Conservation (phyloP, 2,113 vertebrate species). For the Brevimyrus niger region DNA sequence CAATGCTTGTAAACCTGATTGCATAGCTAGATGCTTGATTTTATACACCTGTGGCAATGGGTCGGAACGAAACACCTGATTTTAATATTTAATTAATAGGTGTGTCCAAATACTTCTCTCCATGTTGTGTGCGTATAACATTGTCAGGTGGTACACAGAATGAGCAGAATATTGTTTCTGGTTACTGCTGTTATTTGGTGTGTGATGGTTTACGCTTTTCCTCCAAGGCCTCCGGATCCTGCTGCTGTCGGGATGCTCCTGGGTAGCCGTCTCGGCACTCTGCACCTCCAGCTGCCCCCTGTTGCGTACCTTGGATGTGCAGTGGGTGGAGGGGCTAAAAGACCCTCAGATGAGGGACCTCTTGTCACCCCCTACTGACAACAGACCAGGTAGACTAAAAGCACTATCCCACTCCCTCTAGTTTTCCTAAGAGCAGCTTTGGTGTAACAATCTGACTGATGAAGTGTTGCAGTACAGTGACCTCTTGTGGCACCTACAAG, state of each 20-base stretch:
- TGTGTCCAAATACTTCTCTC: background rate
- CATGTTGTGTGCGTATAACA: background rate
- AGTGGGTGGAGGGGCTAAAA: constrained; percentile 95
- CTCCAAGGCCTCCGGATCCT: constrained; percentile 72
- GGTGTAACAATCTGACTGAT: background rate
- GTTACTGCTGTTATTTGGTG: background rate
- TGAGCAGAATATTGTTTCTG: background rate
- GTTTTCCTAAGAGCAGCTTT: background rate
- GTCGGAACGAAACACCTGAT: background rate
- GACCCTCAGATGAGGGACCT: constrained; percentile 94
- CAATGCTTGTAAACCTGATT: background rate
- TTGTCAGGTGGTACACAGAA: background rate
- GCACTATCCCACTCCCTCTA: background rate
- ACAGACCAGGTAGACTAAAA: constrained; percentile 79
- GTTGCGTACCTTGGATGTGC: constrained; percentile 81
- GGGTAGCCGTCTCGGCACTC: constrained; percentile 89
- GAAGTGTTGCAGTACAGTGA: constrained; percentile 6
- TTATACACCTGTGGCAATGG: background rate
- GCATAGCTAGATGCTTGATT: background rate
- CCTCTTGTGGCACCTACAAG: background rate
- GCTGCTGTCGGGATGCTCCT: constrained; percentile 86
- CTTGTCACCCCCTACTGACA: constrained; percentile 86
- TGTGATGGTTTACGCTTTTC: background rate
- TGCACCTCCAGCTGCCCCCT: constrained; percentile 90
- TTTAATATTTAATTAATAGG: background rate